Evolutionary conservation across 2,113 vertebrate species (phyloP).

Genomic region (Scatophagus argus): DNA sequence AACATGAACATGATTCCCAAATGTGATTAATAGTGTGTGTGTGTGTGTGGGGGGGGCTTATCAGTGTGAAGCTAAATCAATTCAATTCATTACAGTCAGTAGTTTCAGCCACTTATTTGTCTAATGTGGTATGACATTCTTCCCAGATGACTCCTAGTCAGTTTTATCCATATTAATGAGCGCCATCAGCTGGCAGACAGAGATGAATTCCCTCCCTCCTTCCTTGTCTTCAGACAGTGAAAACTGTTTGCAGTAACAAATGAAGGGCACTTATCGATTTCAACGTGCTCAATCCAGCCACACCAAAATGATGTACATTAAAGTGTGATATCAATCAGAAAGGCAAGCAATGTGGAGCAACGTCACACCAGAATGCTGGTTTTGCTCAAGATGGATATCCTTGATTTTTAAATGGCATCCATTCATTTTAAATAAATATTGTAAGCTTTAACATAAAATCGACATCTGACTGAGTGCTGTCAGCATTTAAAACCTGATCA

Average conservation of each 20-base stretch:
- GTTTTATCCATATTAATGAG: slow-evolving; percentile 80
- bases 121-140: slow-evolving; percentile 79
- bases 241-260: slow-evolving; percentile 59
- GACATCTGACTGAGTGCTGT: background rate
- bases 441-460: background rate
- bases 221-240: slow-evolving; percentile 39
- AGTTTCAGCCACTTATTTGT: slow-evolving; percentile 79
- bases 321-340: slow-evolving; percentile 38
- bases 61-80: slow-evolving; percentile 65
- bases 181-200: slow-evolving; percentile 64
- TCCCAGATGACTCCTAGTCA: slow-evolving; percentile 74
- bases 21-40: slow-evolving; percentile 67
- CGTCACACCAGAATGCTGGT: background rate
- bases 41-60: too few species aligned
- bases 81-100: slow-evolving; percentile 74
- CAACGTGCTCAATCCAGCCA: slow-evolving; percentile 16
- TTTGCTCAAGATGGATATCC: slow-evolving; percentile 30
- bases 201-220: slow-evolving; percentile 54
- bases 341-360: background rate
- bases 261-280: slow-evolving; percentile 59
- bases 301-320: slow-evolving; percentile 26
- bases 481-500: background rate
- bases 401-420: background rate
- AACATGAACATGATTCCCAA: slow-evolving; percentile 61
- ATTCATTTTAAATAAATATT: background rate